Conservation (phyloP, 1,140 invertebrate genomes). For the Heliconius himera region DNA sequence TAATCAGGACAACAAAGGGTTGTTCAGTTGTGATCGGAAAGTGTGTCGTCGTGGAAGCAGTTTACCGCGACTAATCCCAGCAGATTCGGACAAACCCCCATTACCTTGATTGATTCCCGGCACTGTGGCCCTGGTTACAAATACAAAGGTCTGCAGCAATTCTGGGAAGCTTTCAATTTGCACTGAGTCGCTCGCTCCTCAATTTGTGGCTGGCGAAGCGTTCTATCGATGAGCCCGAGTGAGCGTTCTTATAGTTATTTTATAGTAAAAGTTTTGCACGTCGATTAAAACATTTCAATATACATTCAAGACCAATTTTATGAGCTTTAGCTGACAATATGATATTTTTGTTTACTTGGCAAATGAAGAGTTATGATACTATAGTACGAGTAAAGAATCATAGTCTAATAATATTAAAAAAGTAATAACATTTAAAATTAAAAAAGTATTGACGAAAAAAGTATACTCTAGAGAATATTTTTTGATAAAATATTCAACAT, state of each 20-base stretch:
- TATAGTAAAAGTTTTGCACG: not conserved
- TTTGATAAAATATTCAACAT: not conserved
- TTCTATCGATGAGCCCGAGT: constrained; percentile 27
- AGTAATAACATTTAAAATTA: not conserved
- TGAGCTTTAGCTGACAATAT: too few species aligned
- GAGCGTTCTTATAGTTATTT: not conserved
- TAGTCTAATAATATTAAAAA: not conserved
- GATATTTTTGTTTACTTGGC: too few species aligned
- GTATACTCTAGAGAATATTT: not conserved
- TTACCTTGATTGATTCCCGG: constrained; percentile 76
- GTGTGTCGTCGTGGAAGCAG: constrained; percentile 44
- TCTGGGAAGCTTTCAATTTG: constrained; percentile 66
- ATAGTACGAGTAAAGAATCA: too few species aligned
- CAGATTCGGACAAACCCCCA: constrained; percentile 70
- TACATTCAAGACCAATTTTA: too few species aligned
- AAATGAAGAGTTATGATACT: too few species aligned
- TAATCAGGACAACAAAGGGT: constrained; percentile 50
- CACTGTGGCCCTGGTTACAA: constrained; percentile 63
- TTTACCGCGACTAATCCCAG: constrained; percentile 66
- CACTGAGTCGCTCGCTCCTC: constrained; percentile 51
- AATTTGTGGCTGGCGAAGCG: constrained; percentile 50
- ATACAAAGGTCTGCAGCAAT: constrained; percentile 65
- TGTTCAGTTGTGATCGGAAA: constrained; percentile 49
- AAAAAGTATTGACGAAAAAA: not conserved
- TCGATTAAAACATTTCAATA: not conserved